phyloP scores from a whole-genome alignment of 1,140 invertebrate species.

The Cydia amplana region DNA sequence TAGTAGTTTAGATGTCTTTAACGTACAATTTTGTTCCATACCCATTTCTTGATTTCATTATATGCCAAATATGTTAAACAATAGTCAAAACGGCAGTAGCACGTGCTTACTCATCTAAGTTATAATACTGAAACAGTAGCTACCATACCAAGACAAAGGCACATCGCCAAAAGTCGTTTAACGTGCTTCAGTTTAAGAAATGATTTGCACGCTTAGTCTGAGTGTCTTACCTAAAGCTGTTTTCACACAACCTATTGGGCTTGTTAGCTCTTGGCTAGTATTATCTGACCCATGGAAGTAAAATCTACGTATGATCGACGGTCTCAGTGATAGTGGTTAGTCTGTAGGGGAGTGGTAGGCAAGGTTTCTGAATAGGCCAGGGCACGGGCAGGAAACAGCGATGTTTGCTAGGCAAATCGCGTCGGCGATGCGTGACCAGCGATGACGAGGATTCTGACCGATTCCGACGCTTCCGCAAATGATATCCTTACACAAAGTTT shows the following conservation, averaged over 20 bases:
- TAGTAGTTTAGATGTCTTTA: no score
- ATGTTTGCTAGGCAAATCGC: slow-evolving; percentile 57
- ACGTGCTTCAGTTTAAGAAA: not conserved
- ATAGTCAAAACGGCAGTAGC: not conserved
- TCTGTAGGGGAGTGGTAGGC: not conserved
- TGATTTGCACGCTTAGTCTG: not conserved
- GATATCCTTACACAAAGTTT: slow-evolving; percentile 15
- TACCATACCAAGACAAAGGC: slow-evolving; percentile 16
- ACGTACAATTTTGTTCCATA: no score
- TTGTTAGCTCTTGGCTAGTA: not conserved
- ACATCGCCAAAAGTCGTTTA: not conserved
- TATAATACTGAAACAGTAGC: not conserved
- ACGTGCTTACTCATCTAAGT: not conserved
- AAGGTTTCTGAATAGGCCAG: slow-evolving; percentile 24
- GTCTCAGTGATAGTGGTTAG: not conserved
- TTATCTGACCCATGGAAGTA: not conserved
- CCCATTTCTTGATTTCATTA: no score
- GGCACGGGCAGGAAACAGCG: slow-evolving; percentile 45
- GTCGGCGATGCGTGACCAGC: slow-evolving; percentile 53
- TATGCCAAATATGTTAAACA: not conserved
- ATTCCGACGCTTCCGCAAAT: slow-evolving; percentile 45
- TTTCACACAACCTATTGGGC: not conserved
- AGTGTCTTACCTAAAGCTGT: not conserved
- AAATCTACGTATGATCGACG: not conserved
- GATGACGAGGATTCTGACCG: slow-evolving; percentile 45